Conservation (phyloP, 2,797 vertebrate species). For the Microtus obscurus region DNA sequence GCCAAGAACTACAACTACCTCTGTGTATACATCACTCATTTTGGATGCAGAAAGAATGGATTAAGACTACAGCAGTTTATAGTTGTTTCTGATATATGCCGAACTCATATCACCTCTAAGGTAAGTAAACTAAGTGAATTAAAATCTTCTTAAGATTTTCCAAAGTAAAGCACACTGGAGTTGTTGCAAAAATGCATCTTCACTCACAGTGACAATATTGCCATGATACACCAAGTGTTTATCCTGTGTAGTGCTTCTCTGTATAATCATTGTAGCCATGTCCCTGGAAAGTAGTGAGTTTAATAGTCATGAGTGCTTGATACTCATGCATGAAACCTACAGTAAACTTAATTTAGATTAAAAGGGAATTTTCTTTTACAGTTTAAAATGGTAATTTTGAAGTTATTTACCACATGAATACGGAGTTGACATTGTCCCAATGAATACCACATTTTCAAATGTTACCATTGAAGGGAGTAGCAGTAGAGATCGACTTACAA, state of each 20-base stretch:
- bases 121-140: not conserved
- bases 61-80: not conserved
- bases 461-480: not conserved
- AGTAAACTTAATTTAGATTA: not conserved
- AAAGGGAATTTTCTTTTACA: not conserved
- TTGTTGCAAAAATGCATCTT: not conserved
- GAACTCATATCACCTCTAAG: not conserved
- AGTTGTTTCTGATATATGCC: not conserved
- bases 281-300: not conserved
- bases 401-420: not conserved
- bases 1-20: not conserved
- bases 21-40: not conserved
- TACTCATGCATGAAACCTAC: not conserved
- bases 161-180: not conserved
- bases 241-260: not conserved
- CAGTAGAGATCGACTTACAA: not conserved
- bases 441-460: not conserved
- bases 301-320: not conserved
- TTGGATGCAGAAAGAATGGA: not conserved
- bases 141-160: not conserved
- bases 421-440: not conserved
- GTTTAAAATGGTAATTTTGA: not conserved
- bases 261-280: not conserved
- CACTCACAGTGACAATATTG: not conserved
- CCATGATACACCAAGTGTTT: not conserved